Conservation (phyloP, 64 coral and sea anemone genomes). For the Astreopora myriophthalma region DNA sequence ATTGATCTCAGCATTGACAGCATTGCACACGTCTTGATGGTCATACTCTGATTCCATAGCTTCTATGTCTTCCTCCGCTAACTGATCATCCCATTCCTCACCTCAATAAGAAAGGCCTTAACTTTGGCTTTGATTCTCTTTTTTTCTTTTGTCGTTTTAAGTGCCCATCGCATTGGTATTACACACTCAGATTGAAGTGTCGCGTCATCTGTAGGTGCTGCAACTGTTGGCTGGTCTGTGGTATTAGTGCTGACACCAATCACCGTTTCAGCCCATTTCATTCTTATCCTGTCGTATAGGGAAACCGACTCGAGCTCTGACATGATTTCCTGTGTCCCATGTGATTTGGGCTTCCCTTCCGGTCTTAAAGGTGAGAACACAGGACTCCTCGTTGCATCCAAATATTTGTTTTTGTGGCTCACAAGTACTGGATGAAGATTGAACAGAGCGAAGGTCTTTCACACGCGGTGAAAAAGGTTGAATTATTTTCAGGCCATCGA, state of each 20-base stretch:
- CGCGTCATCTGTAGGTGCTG: too few species aligned
- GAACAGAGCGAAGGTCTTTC: not conserved
- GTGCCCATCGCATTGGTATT: not conserved
- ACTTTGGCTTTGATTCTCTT: constrained; percentile 1
- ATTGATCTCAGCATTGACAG: too few species aligned
- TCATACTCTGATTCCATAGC: not conserved
- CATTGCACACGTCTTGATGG: not conserved
- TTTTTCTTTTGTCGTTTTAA: not conserved
- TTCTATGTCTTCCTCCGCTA: not conserved
- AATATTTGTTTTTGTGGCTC: not conserved
- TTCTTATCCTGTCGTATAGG: constrained; percentile 13
- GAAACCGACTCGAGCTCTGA: not conserved
- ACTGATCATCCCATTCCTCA: not conserved
- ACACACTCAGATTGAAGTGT: not conserved
- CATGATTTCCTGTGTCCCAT: constrained; percentile 32
- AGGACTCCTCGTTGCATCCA: not conserved
- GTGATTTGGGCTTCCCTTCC: not conserved
- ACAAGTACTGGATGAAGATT: not conserved
- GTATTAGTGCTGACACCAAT: not conserved
- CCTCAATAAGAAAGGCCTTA: constrained; percentile 5
- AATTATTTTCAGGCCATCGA: not conserved
- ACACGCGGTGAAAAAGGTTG: not conserved
- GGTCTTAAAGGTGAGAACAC: constrained; percentile 11
- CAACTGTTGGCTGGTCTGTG: too few species aligned
- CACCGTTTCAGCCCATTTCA: constrained; percentile 1